These are phyloP conservation scores for Drosophila flavopinicola DNA, from an alignment of 2,888 invertebrate genomes.

Conservation along the genomic window DNA sequence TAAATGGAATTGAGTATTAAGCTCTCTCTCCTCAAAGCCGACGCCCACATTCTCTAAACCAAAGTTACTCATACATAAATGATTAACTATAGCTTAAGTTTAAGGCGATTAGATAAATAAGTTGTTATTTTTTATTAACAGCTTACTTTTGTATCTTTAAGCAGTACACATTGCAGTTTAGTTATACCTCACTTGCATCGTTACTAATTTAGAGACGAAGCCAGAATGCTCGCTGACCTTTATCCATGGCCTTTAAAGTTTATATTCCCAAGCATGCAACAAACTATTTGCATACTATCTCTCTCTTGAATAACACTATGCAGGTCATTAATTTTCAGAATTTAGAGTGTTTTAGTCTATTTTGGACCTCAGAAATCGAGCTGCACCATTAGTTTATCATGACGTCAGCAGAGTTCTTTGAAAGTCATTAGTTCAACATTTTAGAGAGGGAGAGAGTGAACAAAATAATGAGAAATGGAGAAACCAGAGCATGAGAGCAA, in stretches of 20 bases:
- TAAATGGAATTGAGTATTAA: constrained; percentile 29
- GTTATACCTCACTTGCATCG: neutral
- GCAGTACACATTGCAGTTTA: neutral
- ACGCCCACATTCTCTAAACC: neutral
- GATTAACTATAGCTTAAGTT: constrained; percentile 3
- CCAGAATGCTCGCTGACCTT: constrained; percentile 30
- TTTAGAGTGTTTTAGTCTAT: too few relatives aligned
- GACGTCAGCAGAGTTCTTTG: too few relatives aligned
- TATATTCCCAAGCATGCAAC: constrained; percentile 2
- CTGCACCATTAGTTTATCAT: too few relatives aligned
- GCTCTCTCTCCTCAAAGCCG: neutral
- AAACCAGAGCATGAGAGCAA: too few relatives aligned
- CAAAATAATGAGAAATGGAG: too few relatives aligned
- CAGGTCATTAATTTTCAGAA: too few relatives aligned
- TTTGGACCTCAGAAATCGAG: too few relatives aligned
- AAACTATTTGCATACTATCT: too few relatives aligned
- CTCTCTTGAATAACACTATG: too few relatives aligned
- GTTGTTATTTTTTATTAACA: constrained; percentile 2
- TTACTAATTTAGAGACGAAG: neutral
- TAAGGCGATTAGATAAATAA: neutral
- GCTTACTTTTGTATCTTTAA: neutral
- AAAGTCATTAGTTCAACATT: too few relatives aligned
- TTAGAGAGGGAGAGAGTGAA: too few relatives aligned
- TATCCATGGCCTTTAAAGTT: constrained; percentile 9
- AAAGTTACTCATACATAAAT: neutral